Conservation (phyloP, 2,888 invertebrate species). For the Sarcophaga rosellei region DNA sequence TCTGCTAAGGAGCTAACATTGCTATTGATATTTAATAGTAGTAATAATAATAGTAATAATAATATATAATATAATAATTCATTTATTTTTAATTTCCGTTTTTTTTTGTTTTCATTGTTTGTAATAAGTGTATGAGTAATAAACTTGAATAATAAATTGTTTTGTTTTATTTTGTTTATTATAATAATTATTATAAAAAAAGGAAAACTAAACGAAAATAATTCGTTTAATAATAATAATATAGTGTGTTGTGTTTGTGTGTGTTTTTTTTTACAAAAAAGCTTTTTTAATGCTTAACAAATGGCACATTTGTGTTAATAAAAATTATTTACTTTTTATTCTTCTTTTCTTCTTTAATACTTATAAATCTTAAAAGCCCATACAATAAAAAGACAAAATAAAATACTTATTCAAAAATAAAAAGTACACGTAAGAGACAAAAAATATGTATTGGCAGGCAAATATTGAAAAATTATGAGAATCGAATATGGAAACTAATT, state of each 20-base stretch:
- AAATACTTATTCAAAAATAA: neutral
- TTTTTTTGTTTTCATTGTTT: neutral
- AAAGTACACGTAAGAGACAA: neutral
- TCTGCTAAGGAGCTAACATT: conserved; percentile 66
- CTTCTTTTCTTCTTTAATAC: neutral
- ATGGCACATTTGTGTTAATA: conserved; percentile 66
- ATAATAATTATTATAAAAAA: conserved; percentile 32
- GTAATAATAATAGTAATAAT: conserved; percentile 29
- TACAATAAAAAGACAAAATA: conserved; percentile 24
- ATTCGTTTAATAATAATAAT: conserved; percentile 66
- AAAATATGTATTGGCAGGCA: conserved; percentile 37
- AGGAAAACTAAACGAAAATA: conserved; percentile 44
- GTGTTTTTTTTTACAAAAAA: conserved; percentile 65
- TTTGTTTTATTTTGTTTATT: neutral
- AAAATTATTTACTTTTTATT: conserved; percentile 10
- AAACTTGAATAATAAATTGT: conserved; percentile 52
- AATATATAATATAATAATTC: conserved; percentile 8
- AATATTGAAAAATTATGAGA: conserved; percentile 8
- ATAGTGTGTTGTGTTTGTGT: conserved; percentile 61
- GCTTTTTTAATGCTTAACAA: conserved; percentile 63
- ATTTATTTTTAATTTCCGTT: neutral
- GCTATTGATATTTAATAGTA: conserved; percentile 62
- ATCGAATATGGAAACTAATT: conserved; percentile 29
- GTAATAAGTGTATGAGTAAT: conserved; percentile 58
- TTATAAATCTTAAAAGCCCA: conserved; percentile 44